Base-by-base conservation (phyloP, 2,113 vertebrate genomes). In the Leptosomus discolor region DNA sequence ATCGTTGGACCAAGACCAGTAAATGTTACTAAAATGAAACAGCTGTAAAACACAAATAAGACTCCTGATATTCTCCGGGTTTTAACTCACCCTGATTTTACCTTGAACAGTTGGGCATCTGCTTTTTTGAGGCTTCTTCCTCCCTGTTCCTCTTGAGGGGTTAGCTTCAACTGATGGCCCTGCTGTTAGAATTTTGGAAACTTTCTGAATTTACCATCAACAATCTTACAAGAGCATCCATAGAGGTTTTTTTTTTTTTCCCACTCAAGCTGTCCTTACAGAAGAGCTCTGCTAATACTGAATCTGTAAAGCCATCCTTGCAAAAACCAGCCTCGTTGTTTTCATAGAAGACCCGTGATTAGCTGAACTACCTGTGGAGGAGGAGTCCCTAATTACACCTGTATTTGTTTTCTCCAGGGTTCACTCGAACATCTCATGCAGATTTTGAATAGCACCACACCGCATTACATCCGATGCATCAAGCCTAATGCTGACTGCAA, bases 391-490 rank as follows among this genome's bases (percentile, higher is more conserved):
- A 15, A 4, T 36, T 37, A 73, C 14, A 36, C 48, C 18, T 56
- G 20, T 29, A 8, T 27, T 76, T 91, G 37, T 97, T 37, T 91
- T 77, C 77, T 94, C 11, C 94, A 99, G 99, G 98, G 98, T 81
- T 99, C 99, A 7, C 98, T 99, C 56, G 99, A 99, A 53, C 98
- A 98, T 50, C 98, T 99, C 73, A 99, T 99, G 98, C 98, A 95
- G 96, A 98, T 99, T 79, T 94, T 99, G 63, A 97, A 98, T 36
- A 97, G 93, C 77, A 99, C 99, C 51, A 98, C 99, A 0, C 99
- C 99, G 15, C 99, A 99, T 79, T 99, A 99, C 97, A 99, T 99
- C 60, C 98, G 99, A 64, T 99, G 99, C 96, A 99, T 99, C 98
- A 99, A 99, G 95, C 99, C 99, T 8, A 99, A 99, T 5, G 97